These are phyloP conservation scores for Patagioenas fasciata DNA, from an alignment of 2,113 vertebrate species.

Conservation along the genomic window DNA sequence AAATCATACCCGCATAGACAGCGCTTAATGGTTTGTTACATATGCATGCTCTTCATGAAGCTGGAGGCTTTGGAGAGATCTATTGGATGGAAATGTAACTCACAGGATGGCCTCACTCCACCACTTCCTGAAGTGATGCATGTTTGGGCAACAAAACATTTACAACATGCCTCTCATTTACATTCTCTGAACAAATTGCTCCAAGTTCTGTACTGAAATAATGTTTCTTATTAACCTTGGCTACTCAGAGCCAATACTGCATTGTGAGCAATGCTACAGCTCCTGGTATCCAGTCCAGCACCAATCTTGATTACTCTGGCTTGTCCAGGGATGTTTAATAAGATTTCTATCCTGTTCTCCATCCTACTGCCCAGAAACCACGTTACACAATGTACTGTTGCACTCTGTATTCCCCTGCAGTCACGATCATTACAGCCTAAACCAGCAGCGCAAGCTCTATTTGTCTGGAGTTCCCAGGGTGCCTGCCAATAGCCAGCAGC, in stretches of 20 bases:
- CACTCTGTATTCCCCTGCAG: not conserved
- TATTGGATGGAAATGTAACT: not conserved
- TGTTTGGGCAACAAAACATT: not conserved
- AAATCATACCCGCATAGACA: not conserved
- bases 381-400: not conserved
- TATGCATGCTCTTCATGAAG: not conserved
- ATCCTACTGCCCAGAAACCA: not conserved
- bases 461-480: constrained; percentile 7
- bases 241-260: not conserved
- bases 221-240: constrained; percentile 10
- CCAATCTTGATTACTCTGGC: not conserved
- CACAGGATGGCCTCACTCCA: not conserved
- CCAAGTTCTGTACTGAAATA: not conserved
- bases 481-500: constrained; percentile 43
- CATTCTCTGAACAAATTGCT: not conserved
- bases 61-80: not conserved
- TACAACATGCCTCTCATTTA: not conserved
- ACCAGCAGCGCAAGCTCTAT: not conserved
- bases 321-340: not conserved
- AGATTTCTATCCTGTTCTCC: not conserved
- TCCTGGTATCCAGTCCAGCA: not conserved
- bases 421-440: not conserved
- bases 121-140: not conserved
- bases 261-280: constrained; percentile 11
- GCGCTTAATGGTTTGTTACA: not conserved